Evolutionary conservation across 2,113 vertebrate species (phyloP).

Genomic region (Syrrhaptes paradoxus): DNA sequence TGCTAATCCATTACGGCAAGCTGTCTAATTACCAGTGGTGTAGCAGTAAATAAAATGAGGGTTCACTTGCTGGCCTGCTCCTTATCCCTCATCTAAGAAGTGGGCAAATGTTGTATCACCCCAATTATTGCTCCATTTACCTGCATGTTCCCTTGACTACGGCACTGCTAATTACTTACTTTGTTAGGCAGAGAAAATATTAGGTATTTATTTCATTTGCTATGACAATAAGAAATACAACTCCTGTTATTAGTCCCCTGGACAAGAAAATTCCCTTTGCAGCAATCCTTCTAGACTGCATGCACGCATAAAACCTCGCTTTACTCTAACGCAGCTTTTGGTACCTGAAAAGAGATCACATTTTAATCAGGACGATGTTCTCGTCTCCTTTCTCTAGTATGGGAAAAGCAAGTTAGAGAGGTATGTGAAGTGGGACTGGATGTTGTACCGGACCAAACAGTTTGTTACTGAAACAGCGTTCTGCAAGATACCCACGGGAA

Average conservation of each 20-base stretch:
- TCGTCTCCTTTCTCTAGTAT: not conserved
- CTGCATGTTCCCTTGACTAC: slow-evolving; percentile 41
- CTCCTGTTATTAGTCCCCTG: slow-evolving; percentile 4
- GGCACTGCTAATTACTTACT: slow-evolving; percentile 58
- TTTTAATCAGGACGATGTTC: slow-evolving; percentile 10
- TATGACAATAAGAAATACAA: slow-evolving; percentile 45
- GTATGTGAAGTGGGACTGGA: not conserved
- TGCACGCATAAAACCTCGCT: not conserved
- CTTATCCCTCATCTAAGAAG: slow-evolving; percentile 63
- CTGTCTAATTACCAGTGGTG: slow-evolving; percentile 44
- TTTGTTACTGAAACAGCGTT: not conserved
- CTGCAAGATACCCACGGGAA: not conserved
- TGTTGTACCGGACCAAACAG: not conserved
- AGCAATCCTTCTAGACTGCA: not conserved
- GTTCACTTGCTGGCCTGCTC: slow-evolving; percentile 52
- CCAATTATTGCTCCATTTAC: slow-evolving; percentile 67
- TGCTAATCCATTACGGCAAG: slow-evolving; percentile 62
- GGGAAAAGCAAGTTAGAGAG: not conserved
- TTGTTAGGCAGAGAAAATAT: slow-evolving; percentile 36
- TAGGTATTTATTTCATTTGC: slow-evolving; percentile 57
- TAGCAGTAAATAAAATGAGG: slow-evolving; percentile 50
- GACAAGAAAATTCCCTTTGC: slow-evolving; percentile 10
- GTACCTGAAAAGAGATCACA: not conserved
- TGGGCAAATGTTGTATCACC: slow-evolving; percentile 64
- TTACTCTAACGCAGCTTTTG: not conserved